Percentiles rank a stretch among this genome's conserved stretches.
phyloP scores from a whole-genome alignment of 2,797 vertebrate species.

The Gymnocypris eckloni region DNA sequence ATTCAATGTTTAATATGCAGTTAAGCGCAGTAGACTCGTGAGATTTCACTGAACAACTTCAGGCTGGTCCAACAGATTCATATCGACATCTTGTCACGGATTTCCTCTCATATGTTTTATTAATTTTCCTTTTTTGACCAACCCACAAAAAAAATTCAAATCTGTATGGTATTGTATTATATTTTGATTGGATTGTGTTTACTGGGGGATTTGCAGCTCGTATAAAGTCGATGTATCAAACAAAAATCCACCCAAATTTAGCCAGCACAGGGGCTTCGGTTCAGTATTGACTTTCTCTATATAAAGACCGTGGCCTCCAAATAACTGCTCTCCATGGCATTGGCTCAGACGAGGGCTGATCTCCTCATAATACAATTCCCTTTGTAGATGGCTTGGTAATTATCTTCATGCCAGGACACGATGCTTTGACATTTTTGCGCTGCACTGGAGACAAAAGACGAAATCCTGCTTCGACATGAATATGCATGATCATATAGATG shows the following conservation, averaged over 20 bases:
- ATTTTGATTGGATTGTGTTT: conserved; percentile 49
- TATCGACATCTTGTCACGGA: conserved; percentile 5
- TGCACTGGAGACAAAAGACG: background rate
- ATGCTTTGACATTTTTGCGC: background rate
- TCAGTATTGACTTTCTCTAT: conserved; percentile 59
- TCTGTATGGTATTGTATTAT: conserved; percentile 24
- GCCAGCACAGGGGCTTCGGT: conserved; percentile 41
- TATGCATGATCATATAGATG: background rate
- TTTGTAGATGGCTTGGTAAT: conserved; percentile 35
- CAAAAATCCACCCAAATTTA: conserved; percentile 55
- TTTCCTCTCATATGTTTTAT: conserved; percentile 21
- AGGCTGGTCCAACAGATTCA: conserved; percentile 8
- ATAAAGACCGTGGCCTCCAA: conserved; percentile 56
- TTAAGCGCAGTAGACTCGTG: background rate
- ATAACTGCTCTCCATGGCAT: conserved; percentile 43
- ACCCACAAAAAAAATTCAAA: background rate
- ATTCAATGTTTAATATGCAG: background rate
- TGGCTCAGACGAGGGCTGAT: conserved; percentile 45
- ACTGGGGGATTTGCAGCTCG: conserved; percentile 20
- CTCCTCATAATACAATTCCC: conserved; percentile 37
- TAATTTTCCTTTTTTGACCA: conserved; percentile 10
- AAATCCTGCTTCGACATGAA: conserved; percentile 15
- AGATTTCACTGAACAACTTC: background rate
- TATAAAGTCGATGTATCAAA: conserved; percentile 46
- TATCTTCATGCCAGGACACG: conserved; percentile 22